Evolutionary conservation across 2,113 vertebrate genomes (phyloP), one percentile per base, ranked within the genome.

Genomic region (Larimichthys polyactis): DNA sequence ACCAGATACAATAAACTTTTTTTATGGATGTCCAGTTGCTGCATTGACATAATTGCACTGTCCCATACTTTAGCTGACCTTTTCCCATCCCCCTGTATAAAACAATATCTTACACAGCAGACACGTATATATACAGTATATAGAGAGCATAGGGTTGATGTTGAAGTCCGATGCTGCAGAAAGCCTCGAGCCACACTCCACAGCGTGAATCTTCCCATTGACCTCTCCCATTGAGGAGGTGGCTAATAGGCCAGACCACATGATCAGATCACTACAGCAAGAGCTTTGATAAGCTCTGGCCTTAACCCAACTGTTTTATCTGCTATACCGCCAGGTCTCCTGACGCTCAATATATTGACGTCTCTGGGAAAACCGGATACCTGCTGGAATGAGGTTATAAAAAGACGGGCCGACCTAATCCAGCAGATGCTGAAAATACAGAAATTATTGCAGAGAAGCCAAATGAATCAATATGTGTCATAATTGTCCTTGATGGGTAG

Each of bases 221-320:
- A 85, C 74, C 81, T 59, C 49, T 70, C 11, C 48, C 32, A 16
- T 3, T 48, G 57, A 71, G 57, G 69, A 32, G 62, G 29, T 5
- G 65, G 69, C 48, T 74, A 62, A 83, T 55, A 63, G 75, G 68
- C 49, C 69, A 19, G 36, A 52, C 58, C 64, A 55, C 66, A 40
- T 48, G 87, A 83, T 54, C 79, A 49, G 59, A 87, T 73, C 55
- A 19, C 75, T 71, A 24, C 78, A 73, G 85, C 44, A 0, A 78
- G 83, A 36, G 64, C 79, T 88, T 65, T 81, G 82, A 86, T 91
- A 80, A 87, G 76, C 75, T 79, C 84, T 58, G 82, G 74, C 55
- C 64, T 64, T 54, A 48, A 51, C 75, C 86, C 78, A 43, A 27
- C 27, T 59, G 77, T 83, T 89, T 84, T 40, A 89, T 87, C 78